Evolutionary conservation across 1,140 invertebrate genomes (phyloP).

Genomic region (Pachypsylla venusta): DNA sequence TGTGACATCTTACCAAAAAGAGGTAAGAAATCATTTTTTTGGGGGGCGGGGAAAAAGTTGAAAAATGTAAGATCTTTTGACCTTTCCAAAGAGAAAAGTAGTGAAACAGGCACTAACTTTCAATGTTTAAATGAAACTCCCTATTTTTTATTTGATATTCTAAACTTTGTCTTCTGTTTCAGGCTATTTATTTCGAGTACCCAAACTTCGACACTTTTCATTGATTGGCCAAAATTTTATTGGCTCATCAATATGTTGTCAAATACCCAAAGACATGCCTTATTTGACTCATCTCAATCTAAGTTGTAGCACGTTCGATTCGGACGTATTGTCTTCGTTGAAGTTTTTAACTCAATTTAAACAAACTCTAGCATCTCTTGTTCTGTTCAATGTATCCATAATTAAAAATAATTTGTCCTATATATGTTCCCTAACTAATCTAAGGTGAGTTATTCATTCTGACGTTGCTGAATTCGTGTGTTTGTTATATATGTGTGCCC

Average conservation of each 20-base stretch:
- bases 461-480: too few species aligned
- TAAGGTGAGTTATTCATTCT: neutral
- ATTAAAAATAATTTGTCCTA: neutral
- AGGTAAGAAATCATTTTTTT: too few species aligned
- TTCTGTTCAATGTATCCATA: constrained; percentile 5
- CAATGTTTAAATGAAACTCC: neutral
- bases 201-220: neutral
- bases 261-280: neutral
- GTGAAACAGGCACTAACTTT: too few species aligned
- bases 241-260: neutral
- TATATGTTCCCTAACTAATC: neutral
- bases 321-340: neutral
- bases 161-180: neutral
- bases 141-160: neutral
- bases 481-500: too few species aligned
- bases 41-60: too few species aligned
- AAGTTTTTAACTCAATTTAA: neutral
- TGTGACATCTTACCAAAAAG: too few species aligned
- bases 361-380: neutral
- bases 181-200: neutral
- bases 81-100: too few species aligned
- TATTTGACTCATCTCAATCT: neutral
- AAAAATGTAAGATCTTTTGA: too few species aligned
- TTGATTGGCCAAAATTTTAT: neutral
- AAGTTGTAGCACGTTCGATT: neutral